Conservation (phyloP, 2,888 invertebrate species). For the Andrena praecox region DNA sequence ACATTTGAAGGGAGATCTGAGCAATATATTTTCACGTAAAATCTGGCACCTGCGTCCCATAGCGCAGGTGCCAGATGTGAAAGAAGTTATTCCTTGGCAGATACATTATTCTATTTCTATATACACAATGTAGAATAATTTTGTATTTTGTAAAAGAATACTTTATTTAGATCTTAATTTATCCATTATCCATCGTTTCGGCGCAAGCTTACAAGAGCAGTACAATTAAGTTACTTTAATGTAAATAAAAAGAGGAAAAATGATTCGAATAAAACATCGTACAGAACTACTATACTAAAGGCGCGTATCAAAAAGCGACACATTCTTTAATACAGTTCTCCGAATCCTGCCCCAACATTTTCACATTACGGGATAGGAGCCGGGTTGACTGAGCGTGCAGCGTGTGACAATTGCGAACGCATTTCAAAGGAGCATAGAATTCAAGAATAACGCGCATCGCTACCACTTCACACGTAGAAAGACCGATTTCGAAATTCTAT, state of each 20-base stretch:
- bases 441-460: not conserved
- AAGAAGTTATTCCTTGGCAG: not conserved
- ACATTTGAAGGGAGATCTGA: not conserved
- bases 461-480: not conserved
- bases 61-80: not conserved
- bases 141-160: constrained; percentile 47
- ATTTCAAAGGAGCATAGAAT: not conserved
- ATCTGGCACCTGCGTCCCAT: too few relatives aligned
- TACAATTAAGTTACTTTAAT: not conserved
- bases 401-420: not conserved
- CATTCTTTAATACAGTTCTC: not conserved
- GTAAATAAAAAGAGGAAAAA: not conserved
- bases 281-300: constrained; percentile 1
- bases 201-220: constrained; percentile 18
- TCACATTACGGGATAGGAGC: constrained; percentile 1
- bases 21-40: too few relatives aligned
- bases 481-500: not conserved
- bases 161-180: constrained; percentile 39
- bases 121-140: constrained; percentile 3
- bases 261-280: constrained; percentile 8
- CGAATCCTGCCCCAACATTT: not conserved
- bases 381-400: not conserved
- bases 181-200: not conserved
- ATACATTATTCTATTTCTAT: not conserved
- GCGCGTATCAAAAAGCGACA: not conserved